These are phyloP conservation scores for Lethenteron camtschaticum DNA, from an alignment of 2,113 vertebrate genomes.

Conservation along the genomic window DNA sequence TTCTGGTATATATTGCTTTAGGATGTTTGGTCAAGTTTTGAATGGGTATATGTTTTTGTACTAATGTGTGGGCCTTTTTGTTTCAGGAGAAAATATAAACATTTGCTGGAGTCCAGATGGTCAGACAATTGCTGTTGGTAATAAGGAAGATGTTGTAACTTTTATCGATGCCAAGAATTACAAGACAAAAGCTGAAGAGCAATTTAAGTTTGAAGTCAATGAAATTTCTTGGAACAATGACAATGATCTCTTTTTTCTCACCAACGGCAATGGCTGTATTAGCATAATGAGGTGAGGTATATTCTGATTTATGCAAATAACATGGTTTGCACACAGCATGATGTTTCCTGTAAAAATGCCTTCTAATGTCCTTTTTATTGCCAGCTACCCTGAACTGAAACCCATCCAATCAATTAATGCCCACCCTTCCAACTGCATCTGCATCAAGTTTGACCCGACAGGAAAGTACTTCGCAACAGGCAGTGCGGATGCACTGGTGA, in stretches of 20 bases:
- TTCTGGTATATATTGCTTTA: too few relatives aligned
- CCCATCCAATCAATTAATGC: constrained; percentile 96
- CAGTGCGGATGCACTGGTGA: constrained; percentile 79
- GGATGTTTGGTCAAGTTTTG: too few relatives aligned
- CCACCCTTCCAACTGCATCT: constrained; percentile 96
- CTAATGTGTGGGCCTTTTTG: constrained; percentile 7
- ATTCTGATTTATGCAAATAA: too few relatives aligned
- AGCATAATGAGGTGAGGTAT: constrained; percentile 62
- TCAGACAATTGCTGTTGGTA: constrained; percentile 88
- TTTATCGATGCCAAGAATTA: constrained; percentile 89
- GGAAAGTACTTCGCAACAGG: constrained; percentile 92
- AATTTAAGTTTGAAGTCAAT: constrained; percentile 96
- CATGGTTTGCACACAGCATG: too few relatives aligned
- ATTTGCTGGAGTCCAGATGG: constrained; percentile 97
- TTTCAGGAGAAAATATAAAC: constrained; percentile 83
- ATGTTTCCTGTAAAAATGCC: too few relatives aligned
- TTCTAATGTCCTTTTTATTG: background rate
- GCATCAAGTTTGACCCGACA: constrained; percentile 90
- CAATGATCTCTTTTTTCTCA: constrained; percentile 96
- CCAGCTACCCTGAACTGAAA: constrained; percentile 83
- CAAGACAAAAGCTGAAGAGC: constrained; percentile 72
- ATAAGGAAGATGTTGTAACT: constrained; percentile 98
- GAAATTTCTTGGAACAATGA: constrained; percentile 99
- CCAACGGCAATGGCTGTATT: constrained; percentile 90
- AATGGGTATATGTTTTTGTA: too few relatives aligned